Evolutionary conservation across 1,140 invertebrate species (phyloP).

Genomic region (Sarcophaga bullata): DNA sequence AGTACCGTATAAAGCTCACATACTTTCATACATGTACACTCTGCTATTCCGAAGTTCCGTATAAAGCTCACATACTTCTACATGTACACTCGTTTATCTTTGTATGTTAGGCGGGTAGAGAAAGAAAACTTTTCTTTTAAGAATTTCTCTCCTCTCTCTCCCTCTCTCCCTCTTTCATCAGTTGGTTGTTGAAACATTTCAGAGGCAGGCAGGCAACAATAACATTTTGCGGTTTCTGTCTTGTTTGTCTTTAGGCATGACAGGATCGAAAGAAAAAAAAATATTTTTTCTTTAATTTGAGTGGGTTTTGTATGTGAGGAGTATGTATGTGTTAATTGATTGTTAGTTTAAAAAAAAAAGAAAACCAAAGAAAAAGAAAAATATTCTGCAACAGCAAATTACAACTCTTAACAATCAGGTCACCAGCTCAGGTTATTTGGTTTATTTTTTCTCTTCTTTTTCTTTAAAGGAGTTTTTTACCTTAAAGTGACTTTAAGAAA

Average conservation of each 20-base stretch:
- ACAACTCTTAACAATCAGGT: slow-evolving; percentile 16
- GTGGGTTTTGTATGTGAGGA: neutral
- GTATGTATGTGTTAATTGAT: neutral
- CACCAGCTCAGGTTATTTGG: slow-evolving; percentile 2
- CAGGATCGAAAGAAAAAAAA: neutral
- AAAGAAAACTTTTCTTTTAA: slow-evolving; percentile 37
- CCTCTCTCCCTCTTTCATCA: neutral
- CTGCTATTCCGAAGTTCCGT: neutral
- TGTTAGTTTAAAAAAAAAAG: slow-evolving; percentile 13
- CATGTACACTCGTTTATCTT: neutral
- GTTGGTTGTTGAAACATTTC: neutral
- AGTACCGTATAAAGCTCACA: neutral
- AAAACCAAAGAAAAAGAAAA: neutral
- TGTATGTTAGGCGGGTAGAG: neutral
- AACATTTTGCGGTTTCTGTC: slow-evolving; percentile 29
- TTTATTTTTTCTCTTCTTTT: neutral
- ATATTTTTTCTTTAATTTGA: neutral
- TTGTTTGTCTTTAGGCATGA: slow-evolving; percentile 20
- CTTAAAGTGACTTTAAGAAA: too few species aligned
- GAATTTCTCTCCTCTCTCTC: neutral
- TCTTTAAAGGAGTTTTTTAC: too few species aligned
- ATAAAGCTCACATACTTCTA: too few species aligned
- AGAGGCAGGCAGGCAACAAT: slow-evolving; percentile 18
- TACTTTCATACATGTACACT: too few species aligned
- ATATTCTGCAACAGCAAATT: neutral